Percentiles rank a stretch among this genome's conserved stretches.
These are phyloP conservation scores for Leucoraja ocellata DNA, from an alignment of 2,797 vertebrate species.

Conservation along the genomic window DNA sequence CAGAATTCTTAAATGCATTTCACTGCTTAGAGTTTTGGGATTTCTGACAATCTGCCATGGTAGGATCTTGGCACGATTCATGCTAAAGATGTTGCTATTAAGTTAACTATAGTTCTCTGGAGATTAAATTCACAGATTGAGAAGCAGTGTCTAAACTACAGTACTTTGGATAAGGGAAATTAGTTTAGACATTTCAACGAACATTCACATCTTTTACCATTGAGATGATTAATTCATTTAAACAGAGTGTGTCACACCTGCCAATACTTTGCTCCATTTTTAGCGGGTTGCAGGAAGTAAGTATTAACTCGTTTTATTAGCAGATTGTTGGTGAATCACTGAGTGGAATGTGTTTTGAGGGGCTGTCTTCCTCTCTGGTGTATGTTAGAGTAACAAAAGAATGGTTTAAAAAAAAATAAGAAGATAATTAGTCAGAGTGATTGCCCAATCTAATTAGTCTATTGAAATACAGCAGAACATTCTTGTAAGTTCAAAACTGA, in stretches of 20 bases:
- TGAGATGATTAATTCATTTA: background rate
- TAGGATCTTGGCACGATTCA: background rate
- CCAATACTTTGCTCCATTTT: background rate
- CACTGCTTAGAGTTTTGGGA: background rate
- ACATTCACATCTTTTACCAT: conserved; percentile 1
- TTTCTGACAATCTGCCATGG: background rate
- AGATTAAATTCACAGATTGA: background rate
- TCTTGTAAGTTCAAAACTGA: too few relatives aligned
- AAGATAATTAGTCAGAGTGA: too few relatives aligned
- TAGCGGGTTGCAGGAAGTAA: background rate
- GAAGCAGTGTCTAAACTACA: background rate
- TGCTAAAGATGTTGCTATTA: background rate
- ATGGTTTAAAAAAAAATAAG: too few relatives aligned
- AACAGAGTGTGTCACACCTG: background rate
- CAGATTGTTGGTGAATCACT: background rate
- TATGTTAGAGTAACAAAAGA: too few relatives aligned
- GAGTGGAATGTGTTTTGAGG: background rate
- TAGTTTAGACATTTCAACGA: background rate
- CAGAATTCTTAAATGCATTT: background rate
- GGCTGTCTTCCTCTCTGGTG: background rate
- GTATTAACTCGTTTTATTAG: background rate
- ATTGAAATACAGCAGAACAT: too few relatives aligned
- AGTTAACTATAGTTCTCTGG: background rate
- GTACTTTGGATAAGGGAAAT: background rate
- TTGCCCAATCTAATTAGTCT: too few relatives aligned